A percentile compares a stretch with the other conserved stretches of the same genome.
Evolutionary conservation across 2,888 invertebrate species (phyloP).

Genomic region (Pelosia muscerda): DNA sequence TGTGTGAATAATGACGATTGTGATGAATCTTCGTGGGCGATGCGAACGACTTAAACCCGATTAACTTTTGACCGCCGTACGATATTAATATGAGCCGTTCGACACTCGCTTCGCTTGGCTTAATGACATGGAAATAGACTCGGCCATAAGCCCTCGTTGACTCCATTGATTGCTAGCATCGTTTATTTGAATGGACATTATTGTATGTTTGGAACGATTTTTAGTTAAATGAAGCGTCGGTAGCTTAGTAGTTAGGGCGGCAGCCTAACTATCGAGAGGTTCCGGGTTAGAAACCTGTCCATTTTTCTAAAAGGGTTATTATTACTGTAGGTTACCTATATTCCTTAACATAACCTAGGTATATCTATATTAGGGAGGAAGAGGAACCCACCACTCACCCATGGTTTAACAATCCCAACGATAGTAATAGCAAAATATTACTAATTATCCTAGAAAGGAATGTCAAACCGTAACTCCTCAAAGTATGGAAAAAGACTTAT

Average conservation of each 20-base stretch:
- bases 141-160: slow-evolving; percentile 53
- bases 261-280: not conserved
- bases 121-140: slow-evolving; percentile 83
- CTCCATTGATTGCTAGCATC: slow-evolving; percentile 65
- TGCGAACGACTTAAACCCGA: slow-evolving; percentile 85
- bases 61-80: slow-evolving; percentile 85
- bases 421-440: too few species aligned
- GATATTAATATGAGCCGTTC: slow-evolving; percentile 82
- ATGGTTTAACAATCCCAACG: too few species aligned
- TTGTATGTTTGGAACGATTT: slow-evolving; percentile 51
- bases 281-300: not conserved
- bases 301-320: too few species aligned
- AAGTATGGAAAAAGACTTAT: too few species aligned
- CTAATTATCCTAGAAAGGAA: too few species aligned
- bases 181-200: slow-evolving; percentile 63
- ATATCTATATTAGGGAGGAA: too few species aligned
- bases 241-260: not conserved
- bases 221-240: slow-evolving; percentile 22
- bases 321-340: not conserved
- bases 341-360: not conserved
- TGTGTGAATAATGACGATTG: slow-evolving; percentile 87
- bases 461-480: too few species aligned
- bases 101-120: slow-evolving; percentile 57
- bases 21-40: slow-evolving; percentile 87
- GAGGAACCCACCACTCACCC: too few species aligned